Evolutionary conservation across 2,888 invertebrate species (phyloP).

Genomic region (Mycalesis mineus): DNA sequence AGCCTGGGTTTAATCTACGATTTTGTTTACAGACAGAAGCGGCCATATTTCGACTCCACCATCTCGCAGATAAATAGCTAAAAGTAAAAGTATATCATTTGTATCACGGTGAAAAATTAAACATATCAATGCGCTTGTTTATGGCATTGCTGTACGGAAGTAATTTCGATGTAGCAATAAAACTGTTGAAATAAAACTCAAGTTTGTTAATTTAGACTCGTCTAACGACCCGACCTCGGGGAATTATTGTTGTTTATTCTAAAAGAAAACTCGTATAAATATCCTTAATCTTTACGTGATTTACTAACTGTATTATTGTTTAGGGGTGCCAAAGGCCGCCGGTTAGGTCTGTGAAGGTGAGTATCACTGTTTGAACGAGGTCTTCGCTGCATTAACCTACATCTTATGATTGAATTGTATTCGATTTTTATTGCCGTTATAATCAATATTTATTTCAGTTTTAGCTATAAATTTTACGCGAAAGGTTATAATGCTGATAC

Average conservation of each 20-base stretch:
- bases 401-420: constrained; percentile 31
- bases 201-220: constrained; percentile 18
- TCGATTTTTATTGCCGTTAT: constrained; percentile 10
- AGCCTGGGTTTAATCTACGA: constrained; percentile 41
- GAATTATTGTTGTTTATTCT: constrained; percentile 37
- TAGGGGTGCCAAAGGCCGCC: constrained; percentile 50
- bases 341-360: constrained; percentile 57
- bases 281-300: constrained; percentile 51
- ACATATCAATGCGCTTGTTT: constrained; percentile 3
- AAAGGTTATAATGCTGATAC: not conserved
- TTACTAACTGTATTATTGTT: constrained; percentile 50
- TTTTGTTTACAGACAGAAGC: constrained; percentile 50
- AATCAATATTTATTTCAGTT: constrained; percentile 5
- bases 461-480: not conserved
- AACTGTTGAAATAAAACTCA: constrained; percentile 18
- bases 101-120: constrained; percentile 1
- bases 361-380: constrained; percentile 45
- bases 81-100: constrained; percentile 4
- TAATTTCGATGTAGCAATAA: constrained; percentile 14
- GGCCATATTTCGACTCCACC: constrained; percentile 23
- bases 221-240: constrained; percentile 30
- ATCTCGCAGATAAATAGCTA: constrained; percentile 8
- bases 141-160: constrained; percentile 19
- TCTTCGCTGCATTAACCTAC: constrained; percentile 46
- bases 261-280: constrained; percentile 37